Percentiles rank a stretch among this genome's conserved stretches.
phyloP scores from a whole-genome alignment of 2,113 vertebrate genomes.

The Actinemys pallida region DNA sequence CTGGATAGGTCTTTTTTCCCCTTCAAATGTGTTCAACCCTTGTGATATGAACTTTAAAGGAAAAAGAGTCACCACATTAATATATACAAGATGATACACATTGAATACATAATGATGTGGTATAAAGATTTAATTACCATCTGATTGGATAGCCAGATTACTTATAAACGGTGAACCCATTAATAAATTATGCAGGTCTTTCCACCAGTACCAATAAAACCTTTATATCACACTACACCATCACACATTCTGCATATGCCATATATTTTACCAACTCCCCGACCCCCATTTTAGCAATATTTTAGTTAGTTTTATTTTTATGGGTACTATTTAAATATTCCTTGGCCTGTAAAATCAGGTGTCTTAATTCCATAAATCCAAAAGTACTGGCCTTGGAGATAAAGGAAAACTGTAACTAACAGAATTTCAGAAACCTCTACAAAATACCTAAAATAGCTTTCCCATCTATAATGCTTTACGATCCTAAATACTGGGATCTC shows the following conservation, averaged over 20 bases:
- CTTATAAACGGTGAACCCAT: neutral
- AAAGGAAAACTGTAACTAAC: neutral
- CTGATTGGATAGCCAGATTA: neutral
- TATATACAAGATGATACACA: neutral
- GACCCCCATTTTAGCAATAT: neutral
- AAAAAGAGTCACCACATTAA: neutral
- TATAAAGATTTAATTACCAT: neutral
- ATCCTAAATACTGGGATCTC: neutral
- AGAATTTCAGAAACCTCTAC: neutral
- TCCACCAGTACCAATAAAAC: neutral
- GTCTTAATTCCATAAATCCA: neutral
- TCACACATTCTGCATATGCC: neutral
- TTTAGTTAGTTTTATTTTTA: neutral
- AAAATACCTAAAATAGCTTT: neutral
- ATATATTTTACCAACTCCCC: neutral
- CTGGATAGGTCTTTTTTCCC: neutral
- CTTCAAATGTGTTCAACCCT: neutral
- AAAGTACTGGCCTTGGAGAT: neutral
- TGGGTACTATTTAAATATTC: neutral
- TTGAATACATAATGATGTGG: neutral
- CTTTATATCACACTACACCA: neutral
- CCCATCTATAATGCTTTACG: neutral
- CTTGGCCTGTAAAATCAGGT: neutral
- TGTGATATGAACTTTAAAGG: conserved; percentile 3
- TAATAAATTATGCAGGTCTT: neutral